Evolutionary conservation across 2,113 vertebrate genomes (phyloP), one percentile per base, ranked within the genome.

Genomic region (Agelaius phoeniceus): DNA sequence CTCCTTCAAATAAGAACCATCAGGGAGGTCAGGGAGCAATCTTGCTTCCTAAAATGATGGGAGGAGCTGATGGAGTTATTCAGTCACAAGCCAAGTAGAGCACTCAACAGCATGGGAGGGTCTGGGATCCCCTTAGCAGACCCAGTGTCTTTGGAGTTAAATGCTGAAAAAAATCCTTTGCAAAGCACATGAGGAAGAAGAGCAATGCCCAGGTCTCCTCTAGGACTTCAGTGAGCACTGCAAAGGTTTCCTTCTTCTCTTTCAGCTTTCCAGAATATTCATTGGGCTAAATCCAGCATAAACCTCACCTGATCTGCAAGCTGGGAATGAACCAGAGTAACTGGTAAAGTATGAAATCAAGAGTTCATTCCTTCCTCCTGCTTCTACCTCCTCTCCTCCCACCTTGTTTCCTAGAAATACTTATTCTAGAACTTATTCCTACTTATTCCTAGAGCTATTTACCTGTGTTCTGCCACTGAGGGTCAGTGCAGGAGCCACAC

Each of bases 401-500:
- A 55, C 28, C 31, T 71, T 37, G 33, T 39, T 37, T 84, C 48
- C 52, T 35, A 57, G 61, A 88, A 62, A 24, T 24, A 27, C 2
- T 48, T n/a, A 14, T 28, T 61, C 16, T 37, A 28, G 35, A 39
- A 19, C 26, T 28, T 13, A 18, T 26, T 88, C 48, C 52, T 35
- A 9, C 26, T 28, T 9, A 18, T 26, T 88, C 48, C 52, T 35
- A 49, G 57, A 88, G 54, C 43, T 24, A 26, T 3, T 51, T 23
- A 22, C 46, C 22, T 65, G 57, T 37, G 31, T 65, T 90, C 81
- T 69, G 61, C 5, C 17, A 12, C 1, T 4, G 57, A 58, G 43
- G n/a, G 27, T 48, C 51, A 26, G 27, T 13, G 65, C 44, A 57
- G 76, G 27, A 65, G 37, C 39, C 0, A 0, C 35, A 1, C 33